A percentile compares a stretch with the other conserved stretches of the same genome.
Evolutionary conservation across 2,888 invertebrate genomes (phyloP).

Genomic region (Coelopa pilipes): DNA sequence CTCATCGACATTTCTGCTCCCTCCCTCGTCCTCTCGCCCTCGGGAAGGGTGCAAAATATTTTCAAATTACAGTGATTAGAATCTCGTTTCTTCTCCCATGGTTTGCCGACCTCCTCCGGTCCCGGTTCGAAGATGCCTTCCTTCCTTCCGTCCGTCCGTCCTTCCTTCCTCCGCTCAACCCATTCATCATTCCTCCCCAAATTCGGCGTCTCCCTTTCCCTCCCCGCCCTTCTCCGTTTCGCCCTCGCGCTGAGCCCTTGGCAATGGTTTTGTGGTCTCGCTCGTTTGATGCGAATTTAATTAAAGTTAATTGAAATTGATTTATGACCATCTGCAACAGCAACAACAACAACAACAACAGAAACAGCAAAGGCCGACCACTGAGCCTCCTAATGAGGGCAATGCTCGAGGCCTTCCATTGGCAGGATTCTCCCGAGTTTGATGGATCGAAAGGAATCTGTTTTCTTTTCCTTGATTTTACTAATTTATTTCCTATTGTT

Average conservation of each 20-base stretch:
- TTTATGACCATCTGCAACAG: conserved; percentile 47
- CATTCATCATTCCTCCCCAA: no score
- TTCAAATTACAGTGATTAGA: conserved; percentile 29
- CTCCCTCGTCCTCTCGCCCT: not conserved
- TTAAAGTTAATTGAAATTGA: conserved; percentile 65
- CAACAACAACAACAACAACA: conserved; percentile 4
- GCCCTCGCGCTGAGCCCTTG: not conserved
- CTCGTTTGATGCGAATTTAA: conserved; percentile 63
- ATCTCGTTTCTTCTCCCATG: conserved; percentile 15
- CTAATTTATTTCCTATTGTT: not conserved
- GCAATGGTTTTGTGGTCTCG: conserved; percentile 53
- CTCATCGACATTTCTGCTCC: not conserved
- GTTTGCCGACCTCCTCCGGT: not conserved
- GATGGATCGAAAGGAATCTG: not conserved
- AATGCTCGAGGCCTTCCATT: not conserved
- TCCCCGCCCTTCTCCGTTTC: no score
- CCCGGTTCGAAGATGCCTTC: not conserved
- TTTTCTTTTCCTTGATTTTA: not conserved
- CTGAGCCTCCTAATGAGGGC: not conserved
- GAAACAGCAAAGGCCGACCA: not conserved
- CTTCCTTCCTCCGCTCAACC: no score
- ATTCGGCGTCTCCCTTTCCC: no score
- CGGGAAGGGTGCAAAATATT: conserved; percentile 38
- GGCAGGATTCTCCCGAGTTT: not conserved
- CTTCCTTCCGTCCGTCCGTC: not conserved